Evolutionary conservation across 2,888 invertebrate genomes (phyloP), one percentile per base, ranked within the genome.

Genomic region (Oxystoma pomonae): DNA sequence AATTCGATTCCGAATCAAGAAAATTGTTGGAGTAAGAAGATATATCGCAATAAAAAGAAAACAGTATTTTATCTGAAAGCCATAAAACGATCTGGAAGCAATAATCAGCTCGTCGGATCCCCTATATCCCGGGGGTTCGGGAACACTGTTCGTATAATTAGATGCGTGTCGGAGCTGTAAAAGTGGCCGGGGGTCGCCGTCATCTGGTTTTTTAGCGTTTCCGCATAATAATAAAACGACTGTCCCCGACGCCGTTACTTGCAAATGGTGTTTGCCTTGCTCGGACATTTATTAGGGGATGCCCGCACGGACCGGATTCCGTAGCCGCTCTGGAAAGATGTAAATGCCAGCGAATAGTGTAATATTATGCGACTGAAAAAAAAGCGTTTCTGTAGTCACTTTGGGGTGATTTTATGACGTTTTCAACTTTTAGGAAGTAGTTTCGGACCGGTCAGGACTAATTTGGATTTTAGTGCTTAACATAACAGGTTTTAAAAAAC

Each of bases 211-310:
- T 87, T 86, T 81, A 81, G 75, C 77, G 80, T 80, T 80, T 80
- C 81, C 80, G 81, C 80, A 86, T 86, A 84, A 84, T 86, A 86
- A 86, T 87, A 86, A 86, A 86, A 86, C 74, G 74, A 75, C 71
- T 71, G 76, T 75, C 77, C 76, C 72, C 73, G 76, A 76, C 75
- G 79, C 79, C 76, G 79, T 80, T 80, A 79, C 76, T 71, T 72
- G 77, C 80, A 80, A 80, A 80, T 80, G 80, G 80, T 79, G 78
- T 80, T 80, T 80, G 79, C 79, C 77, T 80, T 78, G 35, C 35
- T 77, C 72, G 77, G 79, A 80, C 80, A 79, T 80, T 79, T 79
- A 80, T 80, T 35, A 12, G 35, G 12, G 35, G 35, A 12, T 35
- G 35, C 35, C 35, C 12, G 5, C 5, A 35, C 35, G 12, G 35